phyloP scores from a whole-genome alignment of 1,140 invertebrate species.

The Drosophila orosa region DNA sequence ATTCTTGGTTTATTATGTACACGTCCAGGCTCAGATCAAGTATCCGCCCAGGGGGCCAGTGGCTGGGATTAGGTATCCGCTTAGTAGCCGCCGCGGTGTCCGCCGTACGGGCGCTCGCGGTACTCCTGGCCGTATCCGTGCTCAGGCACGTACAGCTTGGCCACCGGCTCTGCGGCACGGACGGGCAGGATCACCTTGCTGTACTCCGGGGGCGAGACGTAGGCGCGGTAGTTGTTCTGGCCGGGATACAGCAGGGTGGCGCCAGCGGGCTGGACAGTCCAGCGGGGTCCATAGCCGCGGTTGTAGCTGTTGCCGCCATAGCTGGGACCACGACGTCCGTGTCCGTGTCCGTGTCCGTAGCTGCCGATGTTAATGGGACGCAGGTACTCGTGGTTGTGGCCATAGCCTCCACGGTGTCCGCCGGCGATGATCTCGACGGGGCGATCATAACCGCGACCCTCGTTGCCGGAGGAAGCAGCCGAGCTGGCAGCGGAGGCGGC shows the following conservation, averaged over 20 bases:
- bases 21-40: conserved; percentile 36
- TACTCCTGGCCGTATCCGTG: conserved; percentile 53
- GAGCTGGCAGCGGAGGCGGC: conserved; percentile 53
- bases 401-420: conserved; percentile 38
- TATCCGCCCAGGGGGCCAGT: conserved; percentile 6
- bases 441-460: conserved; percentile 30
- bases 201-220: conserved; percentile 63
- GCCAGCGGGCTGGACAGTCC: conserved; percentile 69
- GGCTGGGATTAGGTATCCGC: conserved; percentile 24
- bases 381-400: conserved; percentile 18
- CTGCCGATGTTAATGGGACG: conserved; percentile 37
- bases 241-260: conserved; percentile 71
- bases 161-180: conserved; percentile 59
- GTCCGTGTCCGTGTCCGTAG: conserved; percentile 26
- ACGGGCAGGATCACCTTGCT: conserved; percentile 72
- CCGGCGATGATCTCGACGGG: conserved; percentile 68
- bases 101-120: conserved; percentile 31
- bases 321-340: conserved; percentile 7
- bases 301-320: conserved; percentile 34
- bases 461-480: conserved; percentile 41
- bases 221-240: conserved; percentile 67
- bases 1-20: conserved; percentile 34
- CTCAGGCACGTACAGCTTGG: conserved; percentile 71
- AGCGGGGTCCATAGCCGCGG: conserved; percentile 53
- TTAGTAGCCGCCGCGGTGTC: conserved; percentile 30